Percentiles rank a stretch among this genome's conserved stretches.
Evolutionary conservation across 2,113 vertebrate genomes (phyloP).

Genomic region (Leuciscus idus): DNA sequence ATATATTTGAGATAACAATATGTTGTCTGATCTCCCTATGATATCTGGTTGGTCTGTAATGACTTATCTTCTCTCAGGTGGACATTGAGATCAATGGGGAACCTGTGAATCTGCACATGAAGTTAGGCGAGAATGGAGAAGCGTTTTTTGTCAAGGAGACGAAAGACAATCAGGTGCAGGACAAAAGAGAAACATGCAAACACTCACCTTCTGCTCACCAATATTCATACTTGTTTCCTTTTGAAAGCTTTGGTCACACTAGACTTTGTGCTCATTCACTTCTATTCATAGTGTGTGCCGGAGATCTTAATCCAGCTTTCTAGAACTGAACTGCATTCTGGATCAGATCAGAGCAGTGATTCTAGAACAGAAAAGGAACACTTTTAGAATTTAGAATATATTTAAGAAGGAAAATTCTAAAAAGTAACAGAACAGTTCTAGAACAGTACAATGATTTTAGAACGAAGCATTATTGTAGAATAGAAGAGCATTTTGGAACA

Average conservation of each 20-base stretch:
- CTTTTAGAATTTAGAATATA: background rate
- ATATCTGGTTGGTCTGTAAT: background rate
- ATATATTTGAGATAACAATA: background rate
- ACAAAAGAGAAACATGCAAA: background rate
- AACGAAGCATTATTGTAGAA: background rate
- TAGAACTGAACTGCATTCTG: slow-evolving; percentile 11
- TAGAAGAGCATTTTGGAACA: background rate
- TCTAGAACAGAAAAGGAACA: background rate
- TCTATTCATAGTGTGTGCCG: background rate
- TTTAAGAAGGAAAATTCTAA: background rate
- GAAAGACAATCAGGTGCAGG: slow-evolving; percentile 83
- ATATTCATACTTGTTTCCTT: background rate
- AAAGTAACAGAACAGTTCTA: background rate
- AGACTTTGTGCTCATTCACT: background rate
- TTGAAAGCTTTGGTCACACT: background rate
- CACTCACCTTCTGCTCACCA: background rate
- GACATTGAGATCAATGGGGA: slow-evolving; percentile 89
- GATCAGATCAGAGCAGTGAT: background rate
- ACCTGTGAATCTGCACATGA: slow-evolving; percentile 93
- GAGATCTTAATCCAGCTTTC: slow-evolving; percentile 2
- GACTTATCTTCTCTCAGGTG: slow-evolving; percentile 71
- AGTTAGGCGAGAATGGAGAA: slow-evolving; percentile 94
- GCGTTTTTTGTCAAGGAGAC: slow-evolving; percentile 94
- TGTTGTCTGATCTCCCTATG: background rate
- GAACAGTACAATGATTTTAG: background rate